A percentile compares a stretch with the other conserved stretches of the same genome.
Conservation (phyloP, 2,797 vertebrate species). For the Vireo griseus region DNA sequence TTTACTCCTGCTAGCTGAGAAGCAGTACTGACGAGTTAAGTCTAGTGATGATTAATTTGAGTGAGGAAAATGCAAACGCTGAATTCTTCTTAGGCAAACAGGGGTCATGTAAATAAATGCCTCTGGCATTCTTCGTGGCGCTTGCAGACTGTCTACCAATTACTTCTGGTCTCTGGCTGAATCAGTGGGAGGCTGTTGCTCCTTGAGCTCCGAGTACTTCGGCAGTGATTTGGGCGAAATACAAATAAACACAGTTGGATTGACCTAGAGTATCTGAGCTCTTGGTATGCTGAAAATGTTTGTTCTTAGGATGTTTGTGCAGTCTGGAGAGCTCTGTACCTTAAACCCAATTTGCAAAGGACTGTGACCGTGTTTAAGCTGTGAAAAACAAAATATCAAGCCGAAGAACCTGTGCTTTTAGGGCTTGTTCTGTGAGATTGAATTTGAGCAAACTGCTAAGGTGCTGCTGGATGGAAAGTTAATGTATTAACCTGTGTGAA, state of each 20-base stretch:
- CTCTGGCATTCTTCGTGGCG: conserved; percentile 22
- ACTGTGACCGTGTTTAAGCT: neutral
- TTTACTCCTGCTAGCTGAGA: neutral
- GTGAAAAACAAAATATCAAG: conserved; percentile 13
- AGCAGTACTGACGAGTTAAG: neutral
- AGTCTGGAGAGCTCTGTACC: conserved; percentile 21
- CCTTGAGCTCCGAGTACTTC: neutral
- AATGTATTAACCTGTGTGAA: neutral
- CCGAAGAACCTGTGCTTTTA: neutral
- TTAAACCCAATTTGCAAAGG: neutral
- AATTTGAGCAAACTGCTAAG: neutral
- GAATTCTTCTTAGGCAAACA: conserved; percentile 21
- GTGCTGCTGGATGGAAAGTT: neutral
- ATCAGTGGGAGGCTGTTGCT: conserved; percentile 35
- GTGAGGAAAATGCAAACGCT: conserved; percentile 2
- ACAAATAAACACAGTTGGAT: conserved; percentile 41
- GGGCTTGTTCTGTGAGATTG: neutral
- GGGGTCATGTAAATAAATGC: conserved; percentile 38
- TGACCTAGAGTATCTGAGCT: conserved; percentile 17
- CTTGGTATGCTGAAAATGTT: conserved; percentile 60
- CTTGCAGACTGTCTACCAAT: conserved; percentile 20
- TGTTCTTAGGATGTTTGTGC: conserved; percentile 52
- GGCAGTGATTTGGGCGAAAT: neutral
- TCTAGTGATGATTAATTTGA: conserved; percentile 17
- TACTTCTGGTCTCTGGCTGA: conserved; percentile 38